Conservation (phyloP, 2,797 vertebrate genomes). For the Sorex maritimensis region DNA sequence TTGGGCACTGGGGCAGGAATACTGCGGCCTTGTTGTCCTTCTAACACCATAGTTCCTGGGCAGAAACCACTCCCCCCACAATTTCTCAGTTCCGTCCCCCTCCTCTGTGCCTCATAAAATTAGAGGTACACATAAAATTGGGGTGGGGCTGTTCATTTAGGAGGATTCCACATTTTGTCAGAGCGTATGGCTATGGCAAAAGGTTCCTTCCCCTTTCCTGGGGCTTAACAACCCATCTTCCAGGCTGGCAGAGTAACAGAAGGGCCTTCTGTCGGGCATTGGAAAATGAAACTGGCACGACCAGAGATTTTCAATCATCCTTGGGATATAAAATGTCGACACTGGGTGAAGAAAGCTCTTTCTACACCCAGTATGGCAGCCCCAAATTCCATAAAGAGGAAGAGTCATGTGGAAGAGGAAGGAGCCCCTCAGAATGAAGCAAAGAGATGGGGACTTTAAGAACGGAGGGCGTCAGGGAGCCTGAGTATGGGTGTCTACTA, state of each 20-base stretch:
- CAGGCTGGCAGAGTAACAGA: not conserved
- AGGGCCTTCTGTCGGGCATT: not conserved
- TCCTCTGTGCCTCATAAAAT: not conserved
- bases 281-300: not conserved
- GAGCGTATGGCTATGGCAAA: not conserved
- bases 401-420: not conserved
- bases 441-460: not conserved
- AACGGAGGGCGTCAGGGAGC: no score
- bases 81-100: not conserved
- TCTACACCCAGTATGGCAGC: not conserved
- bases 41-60: not conserved
- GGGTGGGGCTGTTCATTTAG: not conserved
- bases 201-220: not conserved
- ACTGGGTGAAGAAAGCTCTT: not conserved
- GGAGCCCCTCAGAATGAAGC: not conserved
- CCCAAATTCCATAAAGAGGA: not conserved
- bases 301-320: not conserved
- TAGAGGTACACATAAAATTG: not conserved
- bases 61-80: not conserved
- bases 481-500: no score
- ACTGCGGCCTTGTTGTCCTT: not conserved
- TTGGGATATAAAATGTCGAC: not conserved
- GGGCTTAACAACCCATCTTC: not conserved
- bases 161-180: not conserved
- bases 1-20: not conserved